These are phyloP conservation scores for Ostrea edulis DNA, from an alignment of 1,140 invertebrate genomes.

Conservation along the genomic window DNA sequence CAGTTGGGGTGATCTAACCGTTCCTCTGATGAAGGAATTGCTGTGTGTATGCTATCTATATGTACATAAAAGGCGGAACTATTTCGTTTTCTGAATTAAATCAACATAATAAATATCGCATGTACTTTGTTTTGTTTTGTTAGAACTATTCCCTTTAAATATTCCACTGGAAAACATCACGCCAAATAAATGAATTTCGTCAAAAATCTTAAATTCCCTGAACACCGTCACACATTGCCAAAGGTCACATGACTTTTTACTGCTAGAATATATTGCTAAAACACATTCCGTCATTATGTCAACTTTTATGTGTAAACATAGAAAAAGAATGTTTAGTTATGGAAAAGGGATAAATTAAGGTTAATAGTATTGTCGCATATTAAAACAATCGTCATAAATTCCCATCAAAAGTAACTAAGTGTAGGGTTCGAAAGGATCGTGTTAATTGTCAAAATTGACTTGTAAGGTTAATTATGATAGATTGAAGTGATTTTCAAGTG, in stretches of 20 bases:
- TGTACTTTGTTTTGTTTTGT: conserved; percentile 3
- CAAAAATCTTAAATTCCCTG: background rate
- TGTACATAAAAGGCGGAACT: background rate
- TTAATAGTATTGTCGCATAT: conserved; percentile 16
- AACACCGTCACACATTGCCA: background rate
- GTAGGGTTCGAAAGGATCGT: conserved; percentile 4
- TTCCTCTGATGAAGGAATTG: too few relatives aligned
- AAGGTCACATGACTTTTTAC: background rate
- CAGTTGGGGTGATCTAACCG: too few relatives aligned
- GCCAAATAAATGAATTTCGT: background rate
- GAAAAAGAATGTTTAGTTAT: background rate
- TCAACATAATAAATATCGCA: background rate
- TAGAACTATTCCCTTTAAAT: background rate
- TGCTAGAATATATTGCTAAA: background rate
- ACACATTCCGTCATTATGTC: background rate
- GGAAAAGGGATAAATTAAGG: background rate
- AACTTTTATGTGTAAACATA: background rate
- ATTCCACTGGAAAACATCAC: background rate
- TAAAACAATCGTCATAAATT: conserved; percentile 15
- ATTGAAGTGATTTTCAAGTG: background rate
- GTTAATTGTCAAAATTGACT: background rate
- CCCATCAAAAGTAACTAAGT: background rate
- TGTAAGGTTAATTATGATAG: conserved; percentile 12
- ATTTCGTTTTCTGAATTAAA: background rate
- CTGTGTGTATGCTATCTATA: background rate